Evolutionary conservation across 2,888 invertebrate genomes (phyloP), one percentile per base, ranked within the genome.

Genomic region (Pecten maximus): DNA sequence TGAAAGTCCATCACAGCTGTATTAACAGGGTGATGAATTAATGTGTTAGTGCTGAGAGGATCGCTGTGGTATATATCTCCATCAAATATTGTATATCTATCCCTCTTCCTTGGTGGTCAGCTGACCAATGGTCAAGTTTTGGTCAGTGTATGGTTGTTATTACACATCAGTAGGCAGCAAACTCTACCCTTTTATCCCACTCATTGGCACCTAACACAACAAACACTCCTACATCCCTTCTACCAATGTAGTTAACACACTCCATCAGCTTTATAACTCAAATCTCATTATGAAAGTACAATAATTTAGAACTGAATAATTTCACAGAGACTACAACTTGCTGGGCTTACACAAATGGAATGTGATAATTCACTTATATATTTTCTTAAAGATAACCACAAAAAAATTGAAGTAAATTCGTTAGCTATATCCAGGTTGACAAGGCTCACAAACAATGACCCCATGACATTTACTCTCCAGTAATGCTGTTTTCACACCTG

Each of bases 31-130:
- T 35, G 35, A 15, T 74, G 74, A 74, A 35, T 15, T 19, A 28
- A 28, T 74, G 35, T 35, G 60, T 28, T 28, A 28, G 28, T 35
- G 2, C 12, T 28, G 35, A 74, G 10, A 10, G 74, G 35, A 35
- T 74, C 74, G 2, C 74, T 12, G 35, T 74, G 74, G 74, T 28
- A 74, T 54, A 54, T 54, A 54, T n/a, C 54, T 6, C 54, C 54
- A 54, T 54, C n/a, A 23, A 54, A 54, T n/a, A n/a, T 23, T 54
- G 23, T 54, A 54, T 74, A 74, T 74, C 35, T 28, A 74, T 74
- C 74, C n/a, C 28, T 6, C 74, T 74, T 74, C 74, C 74, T 74
- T 74, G 74, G 74, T 74, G 74, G 74, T 28, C 60, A 74, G 74
- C 74, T 74, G 74, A 74, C 74, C 74, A 74, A 19, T 74, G 74